Evolutionary conservation across 1,140 invertebrate genomes (phyloP), one percentile per base, ranked within the genome.

Genomic region (Tachypleus tridentatus): DNA sequence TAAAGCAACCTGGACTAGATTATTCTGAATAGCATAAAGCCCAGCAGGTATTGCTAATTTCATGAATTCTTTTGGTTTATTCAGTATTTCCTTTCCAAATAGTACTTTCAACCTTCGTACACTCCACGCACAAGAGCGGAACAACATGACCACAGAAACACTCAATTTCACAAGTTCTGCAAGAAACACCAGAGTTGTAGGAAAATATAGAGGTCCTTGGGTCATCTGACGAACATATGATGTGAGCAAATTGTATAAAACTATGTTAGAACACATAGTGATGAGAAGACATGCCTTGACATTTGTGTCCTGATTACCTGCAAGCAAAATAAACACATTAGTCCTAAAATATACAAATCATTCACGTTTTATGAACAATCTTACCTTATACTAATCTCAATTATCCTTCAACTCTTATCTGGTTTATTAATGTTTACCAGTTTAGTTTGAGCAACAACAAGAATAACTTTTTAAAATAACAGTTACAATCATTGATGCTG

Each of bases 21-120:
- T 60, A 52, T 60, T 60, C 9, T 60, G 59, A 9, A 60, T 10
- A 3, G 59, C 59, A 52, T 60, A 60, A 52, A 60, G 59, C 9
- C n/a, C 49, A 7, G 59, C 59, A 7, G 59, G 59, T n/a, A 60
- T 52, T 11, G 49, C n/a, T 11, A 60, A 6, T 52, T 52, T 49
- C 49, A 60, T 11, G 59, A 52, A 49, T 52, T 60, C 59, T 57
- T 5, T 57, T 57, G 10, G 5, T 9, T 57, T 57, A 57, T 57
- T 57, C 4, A 57, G n/a, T 4, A 57, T 10, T 57, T 57, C 56
- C 47, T 57, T 57, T 10, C 47, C 10, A 11, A 57, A 10, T 11
- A 57, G 56, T 11, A 57, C 47, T 11, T 10, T 11, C 47, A 57
- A 57, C 5, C 10, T 8, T 11, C 4, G n/a, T 4, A 10, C n/a